Percentiles rank a stretch among this genome's conserved stretches.
Evolutionary conservation across 2,113 vertebrate species (phyloP).

Genomic region (Gila orcuttii): DNA sequence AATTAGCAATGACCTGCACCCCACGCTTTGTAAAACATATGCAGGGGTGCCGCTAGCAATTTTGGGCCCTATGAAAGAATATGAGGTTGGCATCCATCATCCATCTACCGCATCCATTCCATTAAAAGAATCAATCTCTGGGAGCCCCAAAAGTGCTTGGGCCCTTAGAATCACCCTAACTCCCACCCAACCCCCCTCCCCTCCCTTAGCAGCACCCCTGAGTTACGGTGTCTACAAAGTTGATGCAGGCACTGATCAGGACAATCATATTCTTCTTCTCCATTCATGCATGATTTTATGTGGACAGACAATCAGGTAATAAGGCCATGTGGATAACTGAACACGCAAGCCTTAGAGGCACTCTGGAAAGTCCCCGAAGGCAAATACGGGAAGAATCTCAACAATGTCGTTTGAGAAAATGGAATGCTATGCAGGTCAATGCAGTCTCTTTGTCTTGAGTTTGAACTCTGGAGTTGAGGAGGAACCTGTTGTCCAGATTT

Average conservation of each 20-base stretch:
- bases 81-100: too few species aligned
- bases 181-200: too few species aligned
- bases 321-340: conserved; percentile 4
- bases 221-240: background rate
- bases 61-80: too few species aligned
- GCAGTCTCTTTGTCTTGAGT: conserved; percentile 31
- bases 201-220: too few species aligned
- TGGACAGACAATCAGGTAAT: background rate
- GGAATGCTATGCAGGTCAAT: conserved; percentile 45
- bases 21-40: background rate
- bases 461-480: conserved; percentile 18
- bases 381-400: conserved; percentile 56
- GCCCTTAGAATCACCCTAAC: too few species aligned
- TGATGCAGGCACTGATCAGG: background rate
- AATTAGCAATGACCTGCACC: background rate
- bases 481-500: conserved; percentile 12
- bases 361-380: conserved; percentile 51
- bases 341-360: background rate
- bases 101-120: too few species aligned
- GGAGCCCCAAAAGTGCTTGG: too few species aligned
- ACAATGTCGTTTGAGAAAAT: conserved; percentile 44
- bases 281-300: background rate
- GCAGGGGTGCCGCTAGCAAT: too few species aligned
- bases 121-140: too few species aligned
- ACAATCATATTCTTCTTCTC: background rate